Percentiles rank a stretch among this genome's conserved stretches.
Conservation (phyloP, 2,797 vertebrate genomes). For the Vireo griseus region DNA sequence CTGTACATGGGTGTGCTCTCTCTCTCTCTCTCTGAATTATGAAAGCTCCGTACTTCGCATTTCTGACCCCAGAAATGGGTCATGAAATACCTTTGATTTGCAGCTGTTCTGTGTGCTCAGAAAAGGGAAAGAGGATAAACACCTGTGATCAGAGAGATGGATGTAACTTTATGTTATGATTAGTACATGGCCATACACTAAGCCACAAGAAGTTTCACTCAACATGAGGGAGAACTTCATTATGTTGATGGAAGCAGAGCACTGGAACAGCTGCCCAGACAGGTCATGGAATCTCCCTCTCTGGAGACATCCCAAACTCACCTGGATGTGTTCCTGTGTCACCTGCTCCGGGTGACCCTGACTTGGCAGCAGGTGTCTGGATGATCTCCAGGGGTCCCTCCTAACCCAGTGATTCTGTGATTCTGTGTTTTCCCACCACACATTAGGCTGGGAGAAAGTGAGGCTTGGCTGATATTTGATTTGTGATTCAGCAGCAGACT, state of each 20-base stretch:
- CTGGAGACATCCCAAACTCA: neutral
- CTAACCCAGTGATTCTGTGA: neutral
- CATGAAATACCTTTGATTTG: neutral
- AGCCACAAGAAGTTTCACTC: neutral
- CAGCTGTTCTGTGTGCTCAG: neutral
- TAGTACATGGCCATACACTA: neutral
- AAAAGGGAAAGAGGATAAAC: neutral
- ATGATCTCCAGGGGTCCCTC: neutral
- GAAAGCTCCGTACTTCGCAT: neutral
- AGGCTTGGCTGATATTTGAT: neutral
- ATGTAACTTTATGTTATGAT: neutral
- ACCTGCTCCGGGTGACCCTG: neutral
- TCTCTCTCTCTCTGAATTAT: neutral
- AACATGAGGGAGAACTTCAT: neutral
- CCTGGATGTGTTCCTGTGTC: neutral
- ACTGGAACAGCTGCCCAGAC: neutral
- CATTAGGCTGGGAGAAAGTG: neutral
- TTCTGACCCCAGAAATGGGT: neutral
- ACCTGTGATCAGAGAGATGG: neutral
- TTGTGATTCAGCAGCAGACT: neutral
- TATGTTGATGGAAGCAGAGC: neutral
- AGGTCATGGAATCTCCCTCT: neutral
- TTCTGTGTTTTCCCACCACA: neutral
- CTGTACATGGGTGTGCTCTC: rapidly evolving
- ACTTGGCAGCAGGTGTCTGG: neutral